phyloP scores from a whole-genome alignment of 2,797 vertebrate species.

The Cyclura pinguis region DNA sequence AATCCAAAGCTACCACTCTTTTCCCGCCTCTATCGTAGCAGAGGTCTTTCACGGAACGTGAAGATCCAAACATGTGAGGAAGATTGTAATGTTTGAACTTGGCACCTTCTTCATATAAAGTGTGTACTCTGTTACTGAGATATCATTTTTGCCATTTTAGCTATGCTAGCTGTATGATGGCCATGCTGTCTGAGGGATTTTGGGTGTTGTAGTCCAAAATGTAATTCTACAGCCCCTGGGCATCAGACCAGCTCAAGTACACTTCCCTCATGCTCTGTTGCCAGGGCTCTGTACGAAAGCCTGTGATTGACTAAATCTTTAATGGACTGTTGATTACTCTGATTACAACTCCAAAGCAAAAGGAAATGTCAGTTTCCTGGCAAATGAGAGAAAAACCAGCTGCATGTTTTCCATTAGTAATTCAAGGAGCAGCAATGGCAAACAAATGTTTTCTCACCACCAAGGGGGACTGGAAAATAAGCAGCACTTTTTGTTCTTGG shows the following conservation, averaged over 20 bases:
- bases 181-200: no score
- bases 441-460: constrained; percentile 73
- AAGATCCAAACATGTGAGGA: no score
- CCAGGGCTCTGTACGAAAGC: neutral
- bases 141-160: neutral
- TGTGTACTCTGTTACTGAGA: neutral
- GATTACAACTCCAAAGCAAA: constrained; percentile 67
- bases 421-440: constrained; percentile 77
- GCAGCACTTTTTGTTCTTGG: constrained; percentile 31
- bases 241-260: neutral
- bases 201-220: no score
- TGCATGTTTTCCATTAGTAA: constrained; percentile 79
- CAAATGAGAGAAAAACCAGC: constrained; percentile 75
- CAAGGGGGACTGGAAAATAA: constrained; percentile 61
- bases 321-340: constrained; percentile 79
- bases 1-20: no score
- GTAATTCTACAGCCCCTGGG: no score
- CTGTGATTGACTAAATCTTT: constrained; percentile 50
- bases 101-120: no score
- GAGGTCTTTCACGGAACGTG: neutral
- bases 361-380: constrained; percentile 74
- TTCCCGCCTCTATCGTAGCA: neutral
- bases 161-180: neutral
- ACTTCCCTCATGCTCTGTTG: neutral
- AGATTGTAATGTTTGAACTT: neutral